Evolutionary conservation across 2,113 vertebrate species (phyloP).

Genomic region (Steatornis caripensis): DNA sequence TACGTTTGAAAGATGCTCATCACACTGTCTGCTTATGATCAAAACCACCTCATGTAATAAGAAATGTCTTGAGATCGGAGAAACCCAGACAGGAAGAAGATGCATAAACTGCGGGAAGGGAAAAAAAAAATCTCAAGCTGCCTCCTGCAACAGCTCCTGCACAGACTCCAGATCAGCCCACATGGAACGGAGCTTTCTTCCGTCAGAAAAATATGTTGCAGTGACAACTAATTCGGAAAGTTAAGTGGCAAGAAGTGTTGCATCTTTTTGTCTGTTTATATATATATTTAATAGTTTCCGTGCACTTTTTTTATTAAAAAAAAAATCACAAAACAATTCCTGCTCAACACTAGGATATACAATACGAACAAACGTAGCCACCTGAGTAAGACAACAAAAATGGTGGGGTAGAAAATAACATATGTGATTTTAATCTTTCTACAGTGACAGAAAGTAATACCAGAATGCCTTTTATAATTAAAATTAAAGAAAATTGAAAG

Average conservation of each 20-base stretch:
- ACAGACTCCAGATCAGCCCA: not conserved
- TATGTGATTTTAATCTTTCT: not conserved
- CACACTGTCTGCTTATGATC: not conserved
- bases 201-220: not conserved
- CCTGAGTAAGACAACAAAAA: not conserved
- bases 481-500: not conserved
- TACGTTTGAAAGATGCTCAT: not conserved
- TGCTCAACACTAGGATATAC: not conserved
- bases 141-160: not conserved
- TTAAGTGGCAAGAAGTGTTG: not conserved
- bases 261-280: not conserved
- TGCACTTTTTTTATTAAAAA: accelerated
- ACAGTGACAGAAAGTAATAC: not conserved
- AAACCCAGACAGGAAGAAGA: not conserved
- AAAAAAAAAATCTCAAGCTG: not conserved
- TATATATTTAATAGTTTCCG: not conserved
- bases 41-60: not conserved
- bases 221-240: not conserved
- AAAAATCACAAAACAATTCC: not conserved
- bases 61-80: not conserved
- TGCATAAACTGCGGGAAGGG: not conserved
- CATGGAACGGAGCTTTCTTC: not conserved
- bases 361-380: not conserved
- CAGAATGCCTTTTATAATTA: not conserved
- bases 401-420: accelerated